A percentile compares a stretch with the other conserved stretches of the same genome.
Conservation (phyloP, 2,797 vertebrate species). For the Lateolabrax maculatus region DNA sequence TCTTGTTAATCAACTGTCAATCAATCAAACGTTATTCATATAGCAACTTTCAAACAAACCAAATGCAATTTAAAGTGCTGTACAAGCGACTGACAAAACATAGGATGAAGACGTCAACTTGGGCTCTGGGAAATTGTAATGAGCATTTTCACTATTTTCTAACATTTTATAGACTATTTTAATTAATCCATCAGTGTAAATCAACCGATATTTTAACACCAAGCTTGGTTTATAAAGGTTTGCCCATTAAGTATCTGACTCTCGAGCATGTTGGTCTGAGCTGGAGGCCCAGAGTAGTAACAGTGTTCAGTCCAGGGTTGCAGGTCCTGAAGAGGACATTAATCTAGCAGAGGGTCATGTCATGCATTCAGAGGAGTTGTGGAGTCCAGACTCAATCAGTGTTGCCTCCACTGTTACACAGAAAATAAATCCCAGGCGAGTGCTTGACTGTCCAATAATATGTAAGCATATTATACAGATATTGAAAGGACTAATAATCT, state of each 20-base stretch:
- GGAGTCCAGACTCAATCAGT: constrained; percentile 53
- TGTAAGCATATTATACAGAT: neutral
- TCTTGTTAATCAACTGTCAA: too few species aligned
- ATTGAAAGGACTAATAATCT: neutral
- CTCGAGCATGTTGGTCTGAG: constrained; percentile 14
- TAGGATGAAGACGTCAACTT: neutral
- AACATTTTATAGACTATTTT: neutral
- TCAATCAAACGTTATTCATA: too few species aligned
- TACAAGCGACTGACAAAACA: too few species aligned
- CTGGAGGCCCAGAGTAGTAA: constrained; percentile 1
- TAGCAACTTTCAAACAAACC: too few species aligned
- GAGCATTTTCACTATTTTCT: too few species aligned
- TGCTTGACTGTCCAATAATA: constrained; percentile 54
- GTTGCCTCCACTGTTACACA: constrained; percentile 45
- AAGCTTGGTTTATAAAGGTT: neutral
- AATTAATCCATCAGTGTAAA: too few species aligned
- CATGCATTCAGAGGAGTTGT: constrained; percentile 47
- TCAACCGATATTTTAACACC: neutral
- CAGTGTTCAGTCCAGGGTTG: constrained; percentile 19
- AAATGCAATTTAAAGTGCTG: too few species aligned
- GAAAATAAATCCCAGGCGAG: constrained; percentile 61
- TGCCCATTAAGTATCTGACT: constrained; percentile 8
- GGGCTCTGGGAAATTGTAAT: neutral
- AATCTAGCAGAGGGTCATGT: constrained; percentile 42
- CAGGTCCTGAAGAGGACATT: constrained; percentile 39